Evolutionary conservation across 2,113 vertebrate genomes (phyloP).

Genomic region (Cricetomys ansorgei): DNA sequence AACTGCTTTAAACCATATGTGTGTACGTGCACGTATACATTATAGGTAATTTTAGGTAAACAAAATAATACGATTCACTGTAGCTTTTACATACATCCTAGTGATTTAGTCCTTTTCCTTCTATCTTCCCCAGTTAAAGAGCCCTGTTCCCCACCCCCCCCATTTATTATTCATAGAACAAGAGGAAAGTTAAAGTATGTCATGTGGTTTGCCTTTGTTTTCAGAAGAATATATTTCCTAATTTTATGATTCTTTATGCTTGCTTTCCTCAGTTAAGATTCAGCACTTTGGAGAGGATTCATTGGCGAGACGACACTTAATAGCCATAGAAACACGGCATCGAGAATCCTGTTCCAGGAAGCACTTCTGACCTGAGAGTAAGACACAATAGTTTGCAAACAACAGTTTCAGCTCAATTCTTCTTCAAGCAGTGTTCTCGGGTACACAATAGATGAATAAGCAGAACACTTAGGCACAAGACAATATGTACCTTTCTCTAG

Average conservation of each 20-base stretch:
- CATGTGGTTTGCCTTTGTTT: slow-evolving; percentile 20
- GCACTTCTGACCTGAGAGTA: slow-evolving; percentile 79
- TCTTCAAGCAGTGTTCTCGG: neutral
- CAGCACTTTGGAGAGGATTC: slow-evolving; percentile 74
- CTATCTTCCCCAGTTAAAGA: too few species aligned
- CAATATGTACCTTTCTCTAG: neutral
- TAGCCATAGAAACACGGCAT: slow-evolving; percentile 81
- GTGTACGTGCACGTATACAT: too few species aligned
- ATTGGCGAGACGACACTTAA: slow-evolving; percentile 76
- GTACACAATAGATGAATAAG: neutral
- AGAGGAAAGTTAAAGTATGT: slow-evolving; percentile 35
- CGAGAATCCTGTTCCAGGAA: slow-evolving; percentile 74
- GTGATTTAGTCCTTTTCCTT: too few species aligned
- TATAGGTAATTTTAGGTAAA: too few species aligned
- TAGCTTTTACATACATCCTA: too few species aligned
- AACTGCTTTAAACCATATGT: too few species aligned
- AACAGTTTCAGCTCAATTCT: slow-evolving; percentile 77
- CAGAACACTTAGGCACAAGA: neutral
- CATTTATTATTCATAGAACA: too few species aligned
- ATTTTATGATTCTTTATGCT: neutral
- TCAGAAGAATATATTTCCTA: slow-evolving; percentile 27
- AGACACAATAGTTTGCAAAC: slow-evolving; percentile 80
- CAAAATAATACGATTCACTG: too few species aligned
- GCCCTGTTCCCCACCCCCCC: too few species aligned
- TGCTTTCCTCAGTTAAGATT: slow-evolving; percentile 72